phyloP scores from a whole-genome alignment of 2,797 vertebrate species.

The Allobates femoralis region DNA sequence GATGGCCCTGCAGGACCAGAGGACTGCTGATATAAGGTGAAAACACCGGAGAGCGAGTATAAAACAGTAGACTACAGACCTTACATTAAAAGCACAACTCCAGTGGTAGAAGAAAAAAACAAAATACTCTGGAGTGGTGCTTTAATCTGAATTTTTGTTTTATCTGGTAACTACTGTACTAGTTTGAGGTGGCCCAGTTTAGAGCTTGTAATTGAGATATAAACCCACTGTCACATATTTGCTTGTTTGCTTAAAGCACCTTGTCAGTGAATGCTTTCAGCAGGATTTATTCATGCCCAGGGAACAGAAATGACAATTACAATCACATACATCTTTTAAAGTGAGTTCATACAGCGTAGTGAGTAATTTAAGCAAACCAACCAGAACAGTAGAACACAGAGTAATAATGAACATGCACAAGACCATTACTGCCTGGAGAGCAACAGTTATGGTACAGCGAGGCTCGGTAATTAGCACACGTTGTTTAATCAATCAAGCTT shows the following conservation, averaged over 20 bases:
- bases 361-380: constrained; percentile 29
- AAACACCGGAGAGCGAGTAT: too few relatives aligned
- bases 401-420: not conserved
- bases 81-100: too few relatives aligned
- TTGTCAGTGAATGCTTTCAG: not conserved
- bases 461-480: not conserved
- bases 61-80: too few relatives aligned
- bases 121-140: too few relatives aligned
- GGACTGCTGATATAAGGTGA: too few relatives aligned
- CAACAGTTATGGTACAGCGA: not conserved
- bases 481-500: not conserved
- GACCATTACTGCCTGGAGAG: constrained; percentile 10
- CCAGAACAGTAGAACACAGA: not conserved
- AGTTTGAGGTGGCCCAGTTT: not conserved
- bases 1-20: too few relatives aligned
- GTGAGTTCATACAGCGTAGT: not conserved
- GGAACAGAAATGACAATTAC: constrained; percentile 28
- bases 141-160: too few relatives aligned
- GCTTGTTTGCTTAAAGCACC: not conserved
- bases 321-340: constrained; percentile 34
- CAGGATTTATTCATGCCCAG: not conserved
- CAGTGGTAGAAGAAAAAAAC: too few relatives aligned
- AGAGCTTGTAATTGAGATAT: not conserved
- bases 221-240: not conserved
- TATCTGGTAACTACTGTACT: not conserved